Percentiles rank a stretch among this genome's conserved stretches.
These are phyloP conservation scores for Protosalanx chinensis DNA, from an alignment of 2,797 vertebrate genomes.

Conservation along the genomic window DNA sequence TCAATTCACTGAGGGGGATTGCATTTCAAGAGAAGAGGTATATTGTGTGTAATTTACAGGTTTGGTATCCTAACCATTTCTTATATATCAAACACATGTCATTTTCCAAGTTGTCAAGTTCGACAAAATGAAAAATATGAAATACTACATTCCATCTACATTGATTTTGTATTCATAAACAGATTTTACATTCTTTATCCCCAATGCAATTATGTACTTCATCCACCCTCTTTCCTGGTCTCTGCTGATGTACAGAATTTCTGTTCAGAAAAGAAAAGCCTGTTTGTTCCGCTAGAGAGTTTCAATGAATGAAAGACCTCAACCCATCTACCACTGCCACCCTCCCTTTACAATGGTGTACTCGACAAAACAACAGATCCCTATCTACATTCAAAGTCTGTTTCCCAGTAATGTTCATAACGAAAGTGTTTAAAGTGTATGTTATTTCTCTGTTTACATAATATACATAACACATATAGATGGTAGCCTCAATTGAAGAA, in stretches of 20 bases:
- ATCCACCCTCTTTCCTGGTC: constrained; percentile 55
- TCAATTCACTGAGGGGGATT: too few species aligned
- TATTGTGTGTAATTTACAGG: too few species aligned
- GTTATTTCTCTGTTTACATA: neutral
- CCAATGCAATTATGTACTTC: constrained; percentile 30
- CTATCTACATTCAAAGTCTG: constrained; percentile 57
- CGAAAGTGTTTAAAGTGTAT: neutral
- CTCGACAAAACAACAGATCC: constrained; percentile 68
- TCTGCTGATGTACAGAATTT: constrained; percentile 77
- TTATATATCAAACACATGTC: too few species aligned
- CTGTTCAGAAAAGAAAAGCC: constrained; percentile 77
- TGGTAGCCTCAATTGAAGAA: neutral
- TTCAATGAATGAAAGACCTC: constrained; percentile 70
- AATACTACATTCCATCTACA: too few species aligned
- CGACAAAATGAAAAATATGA: too few species aligned
- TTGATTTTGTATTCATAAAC: constrained; percentile 14
- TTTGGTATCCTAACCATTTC: too few species aligned
- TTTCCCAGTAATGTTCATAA: constrained; percentile 12
- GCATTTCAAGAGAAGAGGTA: too few species aligned
- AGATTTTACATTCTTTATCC: constrained; percentile 42
- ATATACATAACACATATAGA: neutral
- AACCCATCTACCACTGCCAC: constrained; percentile 40
- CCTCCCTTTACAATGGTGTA: constrained; percentile 56
- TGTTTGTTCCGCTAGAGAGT: constrained; percentile 78
- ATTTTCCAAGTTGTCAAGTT: too few species aligned